These are phyloP conservation scores for Scophthalmus maximus DNA, from an alignment of 2,113 vertebrate genomes.

Conservation along the genomic window DNA sequence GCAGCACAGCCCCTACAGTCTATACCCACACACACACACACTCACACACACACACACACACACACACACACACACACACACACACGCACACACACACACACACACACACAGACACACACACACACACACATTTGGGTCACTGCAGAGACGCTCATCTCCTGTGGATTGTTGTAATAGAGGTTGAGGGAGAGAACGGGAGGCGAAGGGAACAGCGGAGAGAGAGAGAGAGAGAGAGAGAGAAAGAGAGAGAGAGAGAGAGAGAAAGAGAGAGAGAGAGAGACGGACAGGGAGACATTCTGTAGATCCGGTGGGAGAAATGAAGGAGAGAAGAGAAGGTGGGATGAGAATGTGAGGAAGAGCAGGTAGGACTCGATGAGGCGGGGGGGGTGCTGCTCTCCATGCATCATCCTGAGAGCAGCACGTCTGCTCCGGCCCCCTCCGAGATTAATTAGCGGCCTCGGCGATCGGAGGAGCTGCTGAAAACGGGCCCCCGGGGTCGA, in stretches of 20 bases:
- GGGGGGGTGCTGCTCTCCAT: no score
- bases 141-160: constrained; percentile 22
- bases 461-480: constrained; percentile 60
- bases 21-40: constrained; percentile 1
- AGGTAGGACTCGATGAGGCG: constrained; percentile 16
- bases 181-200: background rate
- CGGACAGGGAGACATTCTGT: background rate
- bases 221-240: constrained; percentile 2
- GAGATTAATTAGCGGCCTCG: constrained; percentile 76
- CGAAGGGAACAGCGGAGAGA: background rate
- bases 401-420: constrained; percentile 69
- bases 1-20: background rate
- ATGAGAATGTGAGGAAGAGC: background rate
- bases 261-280: constrained; percentile 4
- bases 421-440: constrained; percentile 48
- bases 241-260: background rate
- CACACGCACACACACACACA: constrained; percentile 17
- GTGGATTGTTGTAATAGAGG: constrained; percentile 14
- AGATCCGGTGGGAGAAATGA: background rate
- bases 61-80: constrained; percentile 15
- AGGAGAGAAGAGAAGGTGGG: background rate
- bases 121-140: constrained; percentile 42
- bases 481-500: constrained; percentile 53
- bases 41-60: constrained; percentile 18
- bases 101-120: constrained; percentile 17